Evolutionary conservation across 1,140 invertebrate genomes (phyloP).

Genomic region (Drosophila lini): DNA sequence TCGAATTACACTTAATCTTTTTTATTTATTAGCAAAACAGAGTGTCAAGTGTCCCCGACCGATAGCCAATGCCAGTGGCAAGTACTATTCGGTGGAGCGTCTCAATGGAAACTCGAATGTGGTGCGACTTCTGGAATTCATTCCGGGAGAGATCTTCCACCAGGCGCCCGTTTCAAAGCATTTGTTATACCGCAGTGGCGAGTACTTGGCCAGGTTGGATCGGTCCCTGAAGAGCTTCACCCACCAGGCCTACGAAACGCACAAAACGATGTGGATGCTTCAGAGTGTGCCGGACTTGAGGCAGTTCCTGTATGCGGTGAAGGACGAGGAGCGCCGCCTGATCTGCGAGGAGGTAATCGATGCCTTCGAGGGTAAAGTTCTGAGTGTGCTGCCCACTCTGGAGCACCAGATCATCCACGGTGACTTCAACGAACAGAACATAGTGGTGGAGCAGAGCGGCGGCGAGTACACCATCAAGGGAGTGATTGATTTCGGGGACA

Average conservation of each 20-base stretch:
- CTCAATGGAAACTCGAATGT: slow-evolving; percentile 86
- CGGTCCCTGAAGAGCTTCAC: slow-evolving; percentile 88
- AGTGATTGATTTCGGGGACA: slow-evolving; percentile 94
- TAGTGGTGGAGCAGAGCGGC: slow-evolving; percentile 87
- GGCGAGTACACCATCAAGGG: slow-evolving; percentile 85
- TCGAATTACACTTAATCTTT: background rate
- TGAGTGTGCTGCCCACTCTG: slow-evolving; percentile 86
- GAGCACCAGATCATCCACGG: slow-evolving; percentile 93
- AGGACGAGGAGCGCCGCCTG: slow-evolving; percentile 86
- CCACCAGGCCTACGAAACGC: slow-evolving; percentile 88
- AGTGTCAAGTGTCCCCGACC: slow-evolving; percentile 88
- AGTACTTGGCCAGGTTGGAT: slow-evolving; percentile 88
- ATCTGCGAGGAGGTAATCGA: slow-evolving; percentile 88
- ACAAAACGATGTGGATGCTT: slow-evolving; percentile 90
- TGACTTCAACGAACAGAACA: slow-evolving; percentile 95
- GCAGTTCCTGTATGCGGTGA: slow-evolving; percentile 89
- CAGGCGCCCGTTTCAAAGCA: slow-evolving; percentile 86
- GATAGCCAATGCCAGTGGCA: slow-evolving; percentile 87
- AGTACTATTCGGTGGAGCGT: slow-evolving; percentile 87
- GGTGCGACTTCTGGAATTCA: slow-evolving; percentile 90
- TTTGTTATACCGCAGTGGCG: slow-evolving; percentile 89
- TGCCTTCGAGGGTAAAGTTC: slow-evolving; percentile 88
- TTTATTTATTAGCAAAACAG: slow-evolving; percentile 84
- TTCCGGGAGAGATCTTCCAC: slow-evolving; percentile 89
- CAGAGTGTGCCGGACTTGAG: slow-evolving; percentile 88